Evolutionary conservation across 2,888 invertebrate genomes (phyloP).

Genomic region (Caenorhabditis macrosperma): DNA sequence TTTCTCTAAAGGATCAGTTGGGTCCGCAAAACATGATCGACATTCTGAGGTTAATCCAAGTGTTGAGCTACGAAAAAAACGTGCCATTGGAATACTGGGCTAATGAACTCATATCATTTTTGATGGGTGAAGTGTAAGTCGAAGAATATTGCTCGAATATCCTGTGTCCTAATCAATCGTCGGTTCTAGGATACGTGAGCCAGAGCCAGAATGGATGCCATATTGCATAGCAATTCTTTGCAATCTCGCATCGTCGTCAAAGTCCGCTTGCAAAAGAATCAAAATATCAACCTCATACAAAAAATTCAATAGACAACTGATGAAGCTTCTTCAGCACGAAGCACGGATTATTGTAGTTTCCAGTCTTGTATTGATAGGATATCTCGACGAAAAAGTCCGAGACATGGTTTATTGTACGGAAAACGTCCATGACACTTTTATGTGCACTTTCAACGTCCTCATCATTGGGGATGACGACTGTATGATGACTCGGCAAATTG

Average conservation of each 20-base stretch:
- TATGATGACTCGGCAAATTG: conserved; percentile 80
- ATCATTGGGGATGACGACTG: conserved; percentile 78
- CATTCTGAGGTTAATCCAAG: conserved; percentile 72
- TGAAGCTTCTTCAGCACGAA: conserved; percentile 70
- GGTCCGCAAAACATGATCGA: conserved; percentile 78
- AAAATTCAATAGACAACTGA: conserved; percentile 66
- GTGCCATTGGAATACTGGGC: conserved; percentile 71
- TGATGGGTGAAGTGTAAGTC: conserved; percentile 73
- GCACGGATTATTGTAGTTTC: conserved; percentile 75
- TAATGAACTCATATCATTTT: conserved; percentile 69
- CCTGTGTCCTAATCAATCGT: background rate
- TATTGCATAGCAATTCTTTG: conserved; percentile 77
- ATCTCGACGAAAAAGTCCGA: conserved; percentile 71
- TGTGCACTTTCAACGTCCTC: conserved; percentile 81
- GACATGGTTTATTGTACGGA: conserved; percentile 75
- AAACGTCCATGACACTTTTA: conserved; percentile 81
- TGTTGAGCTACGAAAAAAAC: conserved; percentile 72
- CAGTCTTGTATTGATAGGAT: conserved; percentile 74
- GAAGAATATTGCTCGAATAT: background rate
- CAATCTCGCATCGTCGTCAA: conserved; percentile 75
- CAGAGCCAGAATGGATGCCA: conserved; percentile 75
- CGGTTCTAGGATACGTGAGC: conserved; percentile 38
- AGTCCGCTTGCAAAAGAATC: conserved; percentile 69
- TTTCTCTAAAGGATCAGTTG: conserved; percentile 70
- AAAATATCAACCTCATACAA: conserved; percentile 72